These are phyloP conservation scores for Melipona quadrifasciata DNA, from an alignment of 1,140 invertebrate genomes.

Conservation along the genomic window DNA sequence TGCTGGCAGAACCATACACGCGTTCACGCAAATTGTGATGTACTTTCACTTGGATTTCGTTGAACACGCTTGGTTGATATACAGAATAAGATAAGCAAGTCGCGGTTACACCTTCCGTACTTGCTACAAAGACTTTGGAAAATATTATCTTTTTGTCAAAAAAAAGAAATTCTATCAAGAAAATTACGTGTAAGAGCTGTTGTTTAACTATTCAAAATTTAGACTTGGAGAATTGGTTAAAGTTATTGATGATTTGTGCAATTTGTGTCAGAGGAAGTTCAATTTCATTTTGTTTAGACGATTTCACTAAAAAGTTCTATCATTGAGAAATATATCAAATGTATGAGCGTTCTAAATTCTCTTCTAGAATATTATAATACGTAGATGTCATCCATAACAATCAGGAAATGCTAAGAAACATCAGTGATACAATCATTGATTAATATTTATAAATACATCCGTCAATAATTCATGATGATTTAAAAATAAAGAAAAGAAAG, in stretches of 20 bases:
- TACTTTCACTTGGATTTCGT: conserved; percentile 67
- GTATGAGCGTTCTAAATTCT: conserved; percentile 4
- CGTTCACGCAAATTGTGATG: conserved; percentile 53
- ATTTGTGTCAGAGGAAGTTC: too few species aligned
- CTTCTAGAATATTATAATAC: neutral
- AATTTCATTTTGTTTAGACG: too few species aligned
- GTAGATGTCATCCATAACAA: neutral
- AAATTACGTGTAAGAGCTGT: too few species aligned
- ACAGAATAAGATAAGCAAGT: conserved; percentile 18
- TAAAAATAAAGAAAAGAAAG: neutral
- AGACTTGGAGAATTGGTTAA: too few species aligned
- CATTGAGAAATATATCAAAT: neutral
- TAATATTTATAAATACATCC: conserved; percentile 9
- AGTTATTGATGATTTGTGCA: too few species aligned
- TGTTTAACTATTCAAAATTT: too few species aligned
- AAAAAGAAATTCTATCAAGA: too few species aligned
- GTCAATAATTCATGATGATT: neutral
- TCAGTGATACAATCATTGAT: neutral
- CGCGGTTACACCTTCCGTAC: conserved; percentile 11
- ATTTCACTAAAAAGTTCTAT: too few species aligned
- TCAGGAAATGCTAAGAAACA: neutral
- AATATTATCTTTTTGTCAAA: neutral
- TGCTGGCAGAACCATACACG: conserved; percentile 35
- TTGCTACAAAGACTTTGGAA: neutral
- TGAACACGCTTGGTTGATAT: conserved; percentile 28